These are phyloP conservation scores for Limnothrissa miodon DNA, from an alignment of 2,113 vertebrate genomes.

Conservation along the genomic window DNA sequence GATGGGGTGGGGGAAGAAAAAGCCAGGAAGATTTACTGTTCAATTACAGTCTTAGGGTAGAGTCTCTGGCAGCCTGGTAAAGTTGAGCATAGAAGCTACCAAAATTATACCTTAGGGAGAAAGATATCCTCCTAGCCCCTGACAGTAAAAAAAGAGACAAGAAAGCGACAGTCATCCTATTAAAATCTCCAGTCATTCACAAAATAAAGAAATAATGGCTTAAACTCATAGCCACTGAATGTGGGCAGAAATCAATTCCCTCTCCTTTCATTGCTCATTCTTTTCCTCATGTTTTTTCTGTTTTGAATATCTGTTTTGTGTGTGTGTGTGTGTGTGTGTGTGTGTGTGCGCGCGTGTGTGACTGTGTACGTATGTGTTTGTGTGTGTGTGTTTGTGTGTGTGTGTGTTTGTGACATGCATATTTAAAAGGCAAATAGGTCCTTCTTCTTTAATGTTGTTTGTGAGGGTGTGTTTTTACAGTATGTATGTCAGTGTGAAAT, in stretches of 20 bases:
- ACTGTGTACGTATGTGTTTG: neutral
- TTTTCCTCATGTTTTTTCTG: neutral
- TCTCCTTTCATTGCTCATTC: slow-evolving; percentile 14
- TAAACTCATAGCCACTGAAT: slow-evolving; percentile 10
- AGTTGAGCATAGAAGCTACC: slow-evolving; percentile 30
- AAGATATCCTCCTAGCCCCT: slow-evolving; percentile 33
- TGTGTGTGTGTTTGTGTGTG: neutral
- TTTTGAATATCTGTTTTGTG: neutral
- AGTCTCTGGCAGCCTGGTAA: slow-evolving; percentile 18
- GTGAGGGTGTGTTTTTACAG: neutral
- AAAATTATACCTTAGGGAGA: slow-evolving; percentile 41
- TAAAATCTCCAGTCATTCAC: slow-evolving; percentile 36
- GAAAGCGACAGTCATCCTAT: slow-evolving; percentile 23
- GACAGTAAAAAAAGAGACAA: slow-evolving; percentile 17
- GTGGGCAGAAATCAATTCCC: neutral
- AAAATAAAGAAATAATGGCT: slow-evolving; percentile 14
- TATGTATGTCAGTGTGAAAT: neutral
- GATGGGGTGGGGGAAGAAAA: neutral
- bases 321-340: neutral
- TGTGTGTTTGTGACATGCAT: neutral
- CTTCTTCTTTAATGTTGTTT: neutral
- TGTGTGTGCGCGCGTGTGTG: neutral
- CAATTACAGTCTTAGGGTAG: slow-evolving; percentile 38
- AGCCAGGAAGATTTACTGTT: slow-evolving; percentile 36
- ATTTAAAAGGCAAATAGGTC: neutral